Conservation (phyloP, 1,140 invertebrate species). For the Atta cephalotes region DNA sequence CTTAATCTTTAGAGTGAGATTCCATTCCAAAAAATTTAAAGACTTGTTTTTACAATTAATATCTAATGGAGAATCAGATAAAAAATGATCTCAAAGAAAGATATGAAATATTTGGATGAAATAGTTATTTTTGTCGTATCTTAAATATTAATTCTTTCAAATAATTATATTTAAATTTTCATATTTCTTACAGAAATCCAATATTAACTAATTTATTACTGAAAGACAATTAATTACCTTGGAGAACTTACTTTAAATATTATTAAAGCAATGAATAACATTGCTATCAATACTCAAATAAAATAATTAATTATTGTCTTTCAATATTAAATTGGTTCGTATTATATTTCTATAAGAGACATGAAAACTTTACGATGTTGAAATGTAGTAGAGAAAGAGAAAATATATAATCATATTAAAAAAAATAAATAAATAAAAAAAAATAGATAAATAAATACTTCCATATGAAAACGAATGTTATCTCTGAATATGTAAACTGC, state of each 20-base stretch:
- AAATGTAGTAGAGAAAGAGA: not conserved
- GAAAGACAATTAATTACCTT: no score
- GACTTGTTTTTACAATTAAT: not conserved
- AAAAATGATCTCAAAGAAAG: not conserved
- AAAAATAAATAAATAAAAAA: not conserved
- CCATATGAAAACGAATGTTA: not conserved
- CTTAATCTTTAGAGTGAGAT: no score
- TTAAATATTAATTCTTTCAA: not conserved
- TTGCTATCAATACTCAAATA: no score
- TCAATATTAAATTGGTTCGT: no score
- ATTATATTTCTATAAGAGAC: not conserved
- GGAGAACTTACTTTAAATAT: no score
- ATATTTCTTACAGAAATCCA: no score
- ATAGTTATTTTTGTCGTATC: not conserved
- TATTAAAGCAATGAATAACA: no score
- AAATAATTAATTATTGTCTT: no score
- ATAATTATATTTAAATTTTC: not conserved
- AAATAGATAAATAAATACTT: not conserved
- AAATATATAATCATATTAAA: not conserved
- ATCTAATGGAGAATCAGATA: not conserved
- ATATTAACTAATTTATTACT: no score
- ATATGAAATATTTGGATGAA: not conserved
- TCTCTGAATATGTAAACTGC: not conserved
- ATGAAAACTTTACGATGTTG: not conserved
- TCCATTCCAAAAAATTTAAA: no score